These are phyloP conservation scores for Vidua macroura DNA, from an alignment of 2,113 vertebrate species.

Conservation along the genomic window DNA sequence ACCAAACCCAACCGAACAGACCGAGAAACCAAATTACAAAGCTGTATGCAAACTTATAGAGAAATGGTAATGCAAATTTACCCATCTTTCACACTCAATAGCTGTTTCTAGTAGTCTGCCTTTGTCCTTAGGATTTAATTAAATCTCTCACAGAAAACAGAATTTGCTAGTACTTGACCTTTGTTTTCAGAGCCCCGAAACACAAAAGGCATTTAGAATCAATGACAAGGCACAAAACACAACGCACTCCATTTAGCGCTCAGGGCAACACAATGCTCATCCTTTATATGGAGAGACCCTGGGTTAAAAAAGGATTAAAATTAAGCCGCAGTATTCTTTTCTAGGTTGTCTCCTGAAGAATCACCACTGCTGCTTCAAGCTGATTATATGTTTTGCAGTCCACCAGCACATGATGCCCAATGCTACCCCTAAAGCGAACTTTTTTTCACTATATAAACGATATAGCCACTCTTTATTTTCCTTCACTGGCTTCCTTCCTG, in stretches of 20 bases:
- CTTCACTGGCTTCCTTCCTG: constrained; percentile 33
- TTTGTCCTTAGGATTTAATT: constrained; percentile 65
- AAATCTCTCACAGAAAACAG: constrained; percentile 57
- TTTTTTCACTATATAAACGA: not conserved
- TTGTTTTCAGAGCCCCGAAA: constrained; percentile 37
- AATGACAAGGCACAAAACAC: constrained; percentile 49
- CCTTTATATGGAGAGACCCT: not conserved
- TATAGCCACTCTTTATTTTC: not conserved
- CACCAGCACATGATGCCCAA: not conserved
- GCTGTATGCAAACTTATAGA: not conserved
- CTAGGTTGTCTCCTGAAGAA: not conserved
- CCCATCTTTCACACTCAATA: not conserved
- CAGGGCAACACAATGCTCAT: not conserved
- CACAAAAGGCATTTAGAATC: constrained; percentile 68
- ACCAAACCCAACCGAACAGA: not conserved
- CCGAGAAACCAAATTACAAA: not conserved
- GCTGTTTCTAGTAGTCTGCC: constrained; percentile 41
- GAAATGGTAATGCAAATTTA: not conserved
- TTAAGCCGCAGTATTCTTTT: not conserved
- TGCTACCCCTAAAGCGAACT: not conserved
- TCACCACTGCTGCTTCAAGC: not conserved
- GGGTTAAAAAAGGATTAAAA: constrained; percentile 30
- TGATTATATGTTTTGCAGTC: not conserved
- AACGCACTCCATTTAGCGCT: not conserved
- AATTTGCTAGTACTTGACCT: constrained; percentile 61